phyloP scores from a whole-genome alignment of 2,113 vertebrate species.

The Brienomyrus longianalis region DNA sequence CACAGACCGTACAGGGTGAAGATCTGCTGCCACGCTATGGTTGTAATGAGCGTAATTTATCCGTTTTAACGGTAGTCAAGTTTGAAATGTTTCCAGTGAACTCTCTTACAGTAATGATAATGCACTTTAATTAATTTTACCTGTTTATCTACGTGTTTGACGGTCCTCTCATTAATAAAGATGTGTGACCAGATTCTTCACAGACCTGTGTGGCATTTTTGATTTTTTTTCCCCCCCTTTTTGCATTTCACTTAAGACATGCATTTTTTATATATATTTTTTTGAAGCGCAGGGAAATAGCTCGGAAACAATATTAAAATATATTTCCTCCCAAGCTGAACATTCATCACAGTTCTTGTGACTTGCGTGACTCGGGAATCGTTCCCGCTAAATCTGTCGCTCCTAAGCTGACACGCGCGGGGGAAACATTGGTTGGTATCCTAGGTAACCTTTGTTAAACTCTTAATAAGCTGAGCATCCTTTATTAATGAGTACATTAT shows the following conservation, averaged over 20 bases:
- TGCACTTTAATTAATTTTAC: neutral
- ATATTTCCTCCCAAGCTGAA: too few species aligned
- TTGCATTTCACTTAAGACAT: neutral
- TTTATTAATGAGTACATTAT: neutral
- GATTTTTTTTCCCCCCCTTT: neutral
- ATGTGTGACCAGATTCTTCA: neutral
- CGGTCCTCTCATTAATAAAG: neutral
- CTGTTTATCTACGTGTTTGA: neutral
- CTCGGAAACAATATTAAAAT: neutral
- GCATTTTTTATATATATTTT: neutral
- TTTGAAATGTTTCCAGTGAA: neutral
- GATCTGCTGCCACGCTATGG: too few species aligned
- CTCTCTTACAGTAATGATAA: neutral
- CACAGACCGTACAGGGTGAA: neutral
- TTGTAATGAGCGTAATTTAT: neutral
- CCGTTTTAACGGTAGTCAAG: neutral
- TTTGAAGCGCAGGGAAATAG: neutral
- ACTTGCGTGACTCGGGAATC: neutral
- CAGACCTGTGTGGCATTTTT: neutral
- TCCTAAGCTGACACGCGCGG: neutral
- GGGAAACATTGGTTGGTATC: neutral
- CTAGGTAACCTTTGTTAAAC: constrained; percentile 2
- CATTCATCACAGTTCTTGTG: neutral
- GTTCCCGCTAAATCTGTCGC: neutral
- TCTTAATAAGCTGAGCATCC: neutral